phyloP scores from a whole-genome alignment of 2,797 vertebrate species.

The Cyprinella venusta region DNA sequence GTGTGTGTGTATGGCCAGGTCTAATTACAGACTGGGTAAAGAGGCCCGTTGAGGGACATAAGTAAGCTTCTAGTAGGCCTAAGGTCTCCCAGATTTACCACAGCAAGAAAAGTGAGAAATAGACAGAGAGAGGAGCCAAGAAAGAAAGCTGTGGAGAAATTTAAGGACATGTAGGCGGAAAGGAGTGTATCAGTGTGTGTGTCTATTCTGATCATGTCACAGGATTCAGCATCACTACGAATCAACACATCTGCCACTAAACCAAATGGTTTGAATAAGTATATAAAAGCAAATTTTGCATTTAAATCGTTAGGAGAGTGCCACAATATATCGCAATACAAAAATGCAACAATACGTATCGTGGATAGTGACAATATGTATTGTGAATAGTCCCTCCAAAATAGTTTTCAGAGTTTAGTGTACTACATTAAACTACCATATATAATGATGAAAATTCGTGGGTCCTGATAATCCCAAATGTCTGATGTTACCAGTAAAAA shows the following conservation, averaged over 20 bases:
- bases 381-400: too few species aligned
- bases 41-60: conserved; percentile 56
- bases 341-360: too few species aligned
- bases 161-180: conserved; percentile 11
- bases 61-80: conserved; percentile 36
- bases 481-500: too few species aligned
- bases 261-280: background rate
- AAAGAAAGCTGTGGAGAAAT: conserved; percentile 30
- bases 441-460: too few species aligned
- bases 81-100: conserved; percentile 36
- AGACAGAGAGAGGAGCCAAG: conserved; percentile 17
- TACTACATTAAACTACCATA: too few species aligned
- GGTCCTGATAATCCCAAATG: too few species aligned
- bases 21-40: conserved; percentile 59
- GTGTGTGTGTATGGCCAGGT: conserved; percentile 17
- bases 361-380: too few species aligned
- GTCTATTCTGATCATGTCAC: background rate
- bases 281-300: background rate
- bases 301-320: background rate
- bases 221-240: background rate
- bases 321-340: too few species aligned
- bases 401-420: too few species aligned
- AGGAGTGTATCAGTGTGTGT: conserved; percentile 5
- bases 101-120: conserved; percentile 42
- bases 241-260: background rate